These are phyloP conservation scores for Cyaniris semiargus DNA, from an alignment of 2,888 invertebrate species.

Conservation along the genomic window DNA sequence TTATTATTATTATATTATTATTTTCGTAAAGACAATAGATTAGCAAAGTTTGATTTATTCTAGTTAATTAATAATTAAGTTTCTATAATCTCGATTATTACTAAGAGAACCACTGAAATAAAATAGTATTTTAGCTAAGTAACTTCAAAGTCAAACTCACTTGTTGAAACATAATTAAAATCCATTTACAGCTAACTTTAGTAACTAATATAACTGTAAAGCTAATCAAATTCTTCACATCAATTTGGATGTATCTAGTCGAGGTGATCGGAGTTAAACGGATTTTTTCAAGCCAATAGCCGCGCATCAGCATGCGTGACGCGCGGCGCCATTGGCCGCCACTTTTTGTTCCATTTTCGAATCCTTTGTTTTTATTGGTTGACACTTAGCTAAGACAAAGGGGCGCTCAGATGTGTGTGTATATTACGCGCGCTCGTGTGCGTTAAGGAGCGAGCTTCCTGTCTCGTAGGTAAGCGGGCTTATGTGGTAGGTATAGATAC, in stretches of 20 bases:
- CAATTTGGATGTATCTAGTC: constrained; percentile 73
- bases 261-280: constrained; percentile 76
- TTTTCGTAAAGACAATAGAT: neutral
- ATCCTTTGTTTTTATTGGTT: constrained; percentile 82
- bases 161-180: neutral
- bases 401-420: constrained; percentile 72
- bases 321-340: constrained; percentile 73
- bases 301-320: constrained; percentile 77
- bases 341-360: constrained; percentile 79
- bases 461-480: constrained; percentile 55
- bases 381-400: constrained; percentile 81
- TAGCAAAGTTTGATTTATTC: neutral
- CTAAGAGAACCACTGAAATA: neutral
- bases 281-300: constrained; percentile 80
- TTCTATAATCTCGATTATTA: neutral
- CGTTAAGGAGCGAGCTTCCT: constrained; percentile 74
- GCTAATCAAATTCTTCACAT: constrained; percentile 52
- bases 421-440: constrained; percentile 50
- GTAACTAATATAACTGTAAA: neutral
- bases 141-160: neutral
- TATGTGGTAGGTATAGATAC: constrained; percentile 49
- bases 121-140: neutral
- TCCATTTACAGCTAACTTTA: neutral
- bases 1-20: too few relatives aligned
- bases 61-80: neutral